A percentile compares a stretch with the other conserved stretches of the same genome.
Conservation (phyloP, 2,113 vertebrate species). For the Colossoma macropomum region DNA sequence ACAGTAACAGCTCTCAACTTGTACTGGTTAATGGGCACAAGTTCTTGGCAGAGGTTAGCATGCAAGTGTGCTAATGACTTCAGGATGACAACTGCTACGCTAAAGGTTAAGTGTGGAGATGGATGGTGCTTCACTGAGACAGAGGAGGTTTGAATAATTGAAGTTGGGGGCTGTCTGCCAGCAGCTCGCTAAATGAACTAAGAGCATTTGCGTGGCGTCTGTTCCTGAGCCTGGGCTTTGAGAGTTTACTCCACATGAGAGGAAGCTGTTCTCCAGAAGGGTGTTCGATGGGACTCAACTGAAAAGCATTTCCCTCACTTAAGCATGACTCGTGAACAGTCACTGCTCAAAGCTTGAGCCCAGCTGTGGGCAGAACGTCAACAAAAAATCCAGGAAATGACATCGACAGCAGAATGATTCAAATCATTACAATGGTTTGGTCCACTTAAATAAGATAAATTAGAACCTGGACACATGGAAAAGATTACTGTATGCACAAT, state of each 20-base stretch:
- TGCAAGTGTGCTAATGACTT: slow-evolving; percentile 34
- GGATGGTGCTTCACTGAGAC: slow-evolving; percentile 34
- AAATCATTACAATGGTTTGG: slow-evolving; percentile 7
- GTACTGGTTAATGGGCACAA: background rate
- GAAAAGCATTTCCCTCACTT: slow-evolving; percentile 22
- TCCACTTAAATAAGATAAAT: background rate
- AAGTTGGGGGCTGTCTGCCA: slow-evolving; percentile 36
- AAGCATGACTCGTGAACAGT: background rate
- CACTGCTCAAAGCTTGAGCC: background rate
- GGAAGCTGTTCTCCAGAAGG: background rate
- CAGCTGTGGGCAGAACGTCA: background rate
- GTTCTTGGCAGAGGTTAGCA: slow-evolving; percentile 14
- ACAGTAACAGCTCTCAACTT: background rate
- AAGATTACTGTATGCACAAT: slow-evolving; percentile 5
- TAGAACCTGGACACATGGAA: slow-evolving; percentile 20
- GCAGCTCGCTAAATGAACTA: slow-evolving; percentile 30
- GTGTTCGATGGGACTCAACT: slow-evolving; percentile 8
- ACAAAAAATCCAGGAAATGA: slow-evolving; percentile 14
- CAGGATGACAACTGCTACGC: slow-evolving; percentile 29
- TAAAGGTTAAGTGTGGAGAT: slow-evolving; percentile 49
- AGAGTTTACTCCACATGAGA: slow-evolving; percentile 15
- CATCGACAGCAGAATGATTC: background rate
- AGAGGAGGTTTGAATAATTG: slow-evolving; percentile 50
- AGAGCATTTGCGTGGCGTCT: slow-evolving; percentile 17
- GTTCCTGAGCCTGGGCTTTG: slow-evolving; percentile 6